A percentile compares a stretch with the other conserved stretches of the same genome.
Evolutionary conservation across 2,797 vertebrate genomes (phyloP).

Genomic region (Rhadinocentrus ornatus): DNA sequence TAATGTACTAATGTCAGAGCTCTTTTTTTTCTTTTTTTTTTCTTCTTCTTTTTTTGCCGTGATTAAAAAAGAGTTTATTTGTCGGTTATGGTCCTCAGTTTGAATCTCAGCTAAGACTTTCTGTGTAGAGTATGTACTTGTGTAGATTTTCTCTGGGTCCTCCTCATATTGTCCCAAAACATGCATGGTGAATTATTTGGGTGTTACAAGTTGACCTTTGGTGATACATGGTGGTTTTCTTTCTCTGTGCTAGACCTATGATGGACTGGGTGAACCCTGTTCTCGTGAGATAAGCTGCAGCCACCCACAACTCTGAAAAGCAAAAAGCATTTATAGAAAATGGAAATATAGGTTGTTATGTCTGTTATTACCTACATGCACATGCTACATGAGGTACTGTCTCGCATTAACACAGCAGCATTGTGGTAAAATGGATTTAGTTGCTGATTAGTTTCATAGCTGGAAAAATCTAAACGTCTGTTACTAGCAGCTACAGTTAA

Average conservation of each 20-base stretch:
- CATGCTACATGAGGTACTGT: constrained; percentile 4
- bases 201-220: not conserved
- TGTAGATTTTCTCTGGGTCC: not conserved
- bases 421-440: constrained; percentile 51
- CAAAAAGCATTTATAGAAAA: not conserved
- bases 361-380: constrained; percentile 28
- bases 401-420: constrained; percentile 14
- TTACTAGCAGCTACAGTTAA: constrained; percentile 70
- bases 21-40: no score
- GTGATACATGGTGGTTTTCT: not conserved
- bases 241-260: not conserved
- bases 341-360: constrained; percentile 9
- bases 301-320: not conserved
- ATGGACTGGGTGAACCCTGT: not conserved
- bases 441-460: constrained; percentile 65
- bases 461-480: constrained; percentile 66
- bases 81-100: not conserved
- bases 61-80: constrained; percentile 51
- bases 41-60: constrained; percentile 24
- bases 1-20: no score
- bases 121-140: not conserved
- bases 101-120: not conserved
- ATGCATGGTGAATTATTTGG: not conserved
- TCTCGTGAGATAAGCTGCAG: not conserved
- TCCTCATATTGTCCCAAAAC: not conserved